Percentiles rank a stretch among this genome's conserved stretches.
Evolutionary conservation across 2,888 invertebrate species (phyloP).

Genomic region (Apocheima hispidaria): DNA sequence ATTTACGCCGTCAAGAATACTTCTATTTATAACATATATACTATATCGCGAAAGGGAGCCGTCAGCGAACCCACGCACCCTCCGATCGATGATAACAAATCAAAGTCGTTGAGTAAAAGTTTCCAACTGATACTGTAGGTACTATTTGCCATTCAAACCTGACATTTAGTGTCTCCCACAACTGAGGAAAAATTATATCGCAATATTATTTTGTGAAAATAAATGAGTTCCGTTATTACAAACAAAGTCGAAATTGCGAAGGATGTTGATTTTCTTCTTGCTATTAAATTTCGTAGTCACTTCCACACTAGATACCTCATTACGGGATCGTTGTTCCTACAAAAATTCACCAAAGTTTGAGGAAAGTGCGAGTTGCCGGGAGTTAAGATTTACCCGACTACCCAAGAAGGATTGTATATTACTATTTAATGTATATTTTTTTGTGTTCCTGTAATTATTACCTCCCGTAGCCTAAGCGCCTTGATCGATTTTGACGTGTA

Average conservation of each 20-base stretch:
- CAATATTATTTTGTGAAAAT: conserved; percentile 7
- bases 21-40: conserved; percentile 74
- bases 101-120: conserved; percentile 44
- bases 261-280: conserved; percentile 14
- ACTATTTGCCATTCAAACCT: conserved; percentile 22
- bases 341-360: no score
- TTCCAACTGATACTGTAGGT: conserved; percentile 13
- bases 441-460: no score
- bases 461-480: no score
- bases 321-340: no score
- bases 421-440: no score
- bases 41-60: conserved; percentile 66
- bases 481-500: no score
- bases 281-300: not conserved
- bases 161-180: conserved; percentile 16
- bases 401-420: no score
- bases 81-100: conserved; percentile 43
- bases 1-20: conserved; percentile 70
- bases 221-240: conserved; percentile 5
- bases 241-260: conserved; percentile 4
- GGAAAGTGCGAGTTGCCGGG: no score
- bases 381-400: no score
- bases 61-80: conserved; percentile 47
- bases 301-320: no score
- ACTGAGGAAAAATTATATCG: not conserved